Evolutionary conservation across 1,140 invertebrate genomes (phyloP), one percentile per base, ranked within the genome.

Genomic region (Drosophila triauraria): DNA sequence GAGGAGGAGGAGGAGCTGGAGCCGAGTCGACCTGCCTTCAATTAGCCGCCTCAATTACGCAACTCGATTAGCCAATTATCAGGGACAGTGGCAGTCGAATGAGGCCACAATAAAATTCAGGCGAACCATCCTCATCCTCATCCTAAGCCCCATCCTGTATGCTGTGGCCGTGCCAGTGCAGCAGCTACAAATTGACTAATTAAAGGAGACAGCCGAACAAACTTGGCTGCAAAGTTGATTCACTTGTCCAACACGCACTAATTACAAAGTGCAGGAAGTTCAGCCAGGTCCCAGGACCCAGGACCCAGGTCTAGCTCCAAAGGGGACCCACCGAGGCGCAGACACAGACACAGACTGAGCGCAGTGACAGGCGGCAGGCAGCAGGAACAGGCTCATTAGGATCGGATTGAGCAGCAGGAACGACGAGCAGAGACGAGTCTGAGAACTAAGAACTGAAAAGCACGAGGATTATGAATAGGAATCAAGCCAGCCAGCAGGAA

Each of bases 231-330:
- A 17, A 68, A 68, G 62, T 70, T 70, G 67, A 70, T 70, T 70
- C 67, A 67, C 67, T 67, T 70, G 62, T 68, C 38, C 62, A 68
- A 70, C 67, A 70, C 61, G 47, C 67, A 70, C 67, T 70, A 70
- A 70, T 70, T 70, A 70, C 67, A 70, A 70, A 70, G 61, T 70
- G 67, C 62, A 70, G 63, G 63, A 54, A 70, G 67, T 56, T 54
- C 63, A 32, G 27, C 32, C 32, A 35, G 32, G 32, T 10, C 30
- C 6, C 8, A 30, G 30, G 30, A 9, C 30, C 1, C 8, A 32
- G 8, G 1, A 10, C 42, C 27, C 27, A 30, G 27, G 27, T 30
- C n/a, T n/a, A 15, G 17, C 7, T 38, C 17, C 59, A 15, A 23
- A 43, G 50, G 13, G 35, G 15, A 12, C 20, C 20, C 20, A 20